Evolutionary conservation across 1,140 invertebrate genomes (phyloP), one percentile per base, ranked within the genome.

Genomic region (Procambarus clarkii): DNA sequence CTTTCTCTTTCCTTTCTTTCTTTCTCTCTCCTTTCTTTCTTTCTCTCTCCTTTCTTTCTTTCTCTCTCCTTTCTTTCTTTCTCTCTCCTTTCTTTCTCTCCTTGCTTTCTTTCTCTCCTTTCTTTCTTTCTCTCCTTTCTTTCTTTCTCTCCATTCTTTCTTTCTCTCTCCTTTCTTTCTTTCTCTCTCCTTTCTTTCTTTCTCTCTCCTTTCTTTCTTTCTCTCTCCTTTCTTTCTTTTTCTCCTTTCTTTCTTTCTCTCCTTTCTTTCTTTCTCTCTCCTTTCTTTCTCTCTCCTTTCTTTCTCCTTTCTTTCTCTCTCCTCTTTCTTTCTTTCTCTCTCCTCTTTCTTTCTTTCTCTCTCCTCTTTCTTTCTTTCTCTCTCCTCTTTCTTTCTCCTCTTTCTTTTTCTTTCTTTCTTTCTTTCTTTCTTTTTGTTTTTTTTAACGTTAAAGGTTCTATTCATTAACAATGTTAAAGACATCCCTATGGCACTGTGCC

Each of bases 301-400:
- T 18, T 18, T 54, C 46, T 80, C 48, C 34, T 77, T 3, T 44
- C 34, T 77, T 18, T 77, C 8, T 77, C 45, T 34, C 13, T 18
- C 3, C 44, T 48, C 78, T 80, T 8, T 80, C 78, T 18, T 80
- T 44, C 44, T 48, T 80, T 48, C 54, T 48, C 44, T 48, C 21
- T 15, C 44, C 78, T 54, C 48, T 80, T 48, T 80, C 78, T 80
- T 48, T 80, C 78, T 80, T 48, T 54, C 48, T 54, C 78, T 80
- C 45, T 80, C 46, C n/a, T 77, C 77, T 78, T 44, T 45, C 77
- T 45, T 44, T 78, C 77, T 45, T 44, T 45, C 44, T 78, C 77
- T 78, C 77, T n/a, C n/a, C n/a, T 78, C 77, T 78, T 44, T 45
- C 44, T 45, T 44, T 45, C 77, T 78, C 77, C 24, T 44, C n/a